Conservation (phyloP, 2,113 vertebrate species). For the Fulmarus glacialis region DNA sequence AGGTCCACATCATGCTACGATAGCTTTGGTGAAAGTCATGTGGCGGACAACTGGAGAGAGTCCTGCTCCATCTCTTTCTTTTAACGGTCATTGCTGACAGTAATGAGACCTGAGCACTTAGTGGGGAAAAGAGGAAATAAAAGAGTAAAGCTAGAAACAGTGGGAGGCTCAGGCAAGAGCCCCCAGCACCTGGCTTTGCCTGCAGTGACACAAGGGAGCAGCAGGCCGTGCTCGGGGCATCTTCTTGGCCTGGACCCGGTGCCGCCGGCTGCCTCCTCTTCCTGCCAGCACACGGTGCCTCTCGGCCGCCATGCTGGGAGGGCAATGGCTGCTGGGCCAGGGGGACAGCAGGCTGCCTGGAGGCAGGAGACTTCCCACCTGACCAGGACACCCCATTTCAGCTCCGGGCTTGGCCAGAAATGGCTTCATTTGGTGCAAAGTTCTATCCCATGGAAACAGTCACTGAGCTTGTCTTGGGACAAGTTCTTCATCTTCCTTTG, state of each 20-base stretch:
- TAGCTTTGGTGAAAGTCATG: not conserved
- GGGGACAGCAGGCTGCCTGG: not conserved
- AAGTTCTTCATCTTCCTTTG: not conserved
- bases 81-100: accelerated
- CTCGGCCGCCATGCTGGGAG: not conserved
- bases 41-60: not conserved
- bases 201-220: not conserved
- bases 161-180: not conserved
- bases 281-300: not conserved
- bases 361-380: not conserved
- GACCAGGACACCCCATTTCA: accelerated
- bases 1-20: no score
- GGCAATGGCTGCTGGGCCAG: not conserved
- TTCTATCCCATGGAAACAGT: not conserved
- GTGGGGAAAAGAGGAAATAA: not conserved
- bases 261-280: accelerated
- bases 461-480: not conserved
- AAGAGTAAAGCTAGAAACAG: not conserved
- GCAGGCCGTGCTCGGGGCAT: accelerated
- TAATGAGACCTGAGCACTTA: not conserved
- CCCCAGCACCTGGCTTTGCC: not conserved
- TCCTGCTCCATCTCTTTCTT: not conserved
- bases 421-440: not conserved
- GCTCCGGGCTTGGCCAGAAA: not conserved
- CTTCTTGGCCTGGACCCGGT: not conserved